A percentile compares a stretch with the other conserved stretches of the same genome.
These are phyloP conservation scores for Myotis brandtii DNA, from an alignment of 2,113 vertebrate species.

Conservation along the genomic window DNA sequence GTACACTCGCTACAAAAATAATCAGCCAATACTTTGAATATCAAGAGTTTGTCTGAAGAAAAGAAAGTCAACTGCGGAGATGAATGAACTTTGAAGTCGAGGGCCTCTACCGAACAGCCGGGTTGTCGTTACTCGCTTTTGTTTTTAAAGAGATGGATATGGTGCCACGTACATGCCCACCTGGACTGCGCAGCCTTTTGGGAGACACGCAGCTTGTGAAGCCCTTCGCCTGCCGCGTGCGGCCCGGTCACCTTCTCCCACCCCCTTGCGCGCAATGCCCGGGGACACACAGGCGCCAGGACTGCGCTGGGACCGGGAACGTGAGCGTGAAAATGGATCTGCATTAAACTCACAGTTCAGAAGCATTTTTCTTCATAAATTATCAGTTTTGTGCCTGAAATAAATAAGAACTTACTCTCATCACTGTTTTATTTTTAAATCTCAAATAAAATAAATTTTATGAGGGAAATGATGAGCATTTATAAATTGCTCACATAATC, in stretches of 20 bases:
- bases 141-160: not conserved
- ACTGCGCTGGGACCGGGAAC: not conserved
- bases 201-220: conserved; percentile 44
- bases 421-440: not conserved
- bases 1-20: not conserved
- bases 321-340: conserved; percentile 55
- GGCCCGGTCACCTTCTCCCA: not conserved
- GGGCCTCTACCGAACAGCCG: not conserved
- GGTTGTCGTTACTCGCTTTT: not conserved
- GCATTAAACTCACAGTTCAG: conserved; percentile 55
- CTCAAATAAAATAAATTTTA: conserved; percentile 43
- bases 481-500: conserved; percentile 29
- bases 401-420: conserved; percentile 62
- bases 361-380: conserved; percentile 70
- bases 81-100: conserved; percentile 30
- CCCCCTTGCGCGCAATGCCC: not conserved
- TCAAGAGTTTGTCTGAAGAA: conserved; percentile 50
- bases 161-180: not conserved
- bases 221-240: conserved; percentile 35
- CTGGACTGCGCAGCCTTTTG: conserved; percentile 35
- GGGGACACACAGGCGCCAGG: not conserved
- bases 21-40: conserved; percentile 30
- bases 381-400: conserved; percentile 72
- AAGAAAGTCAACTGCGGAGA: conserved; percentile 52
- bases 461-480: not conserved